A percentile compares a stretch with the other conserved stretches of the same genome.
phyloP scores from a whole-genome alignment of 2,113 vertebrate genomes.

The Scopus umbretta region DNA sequence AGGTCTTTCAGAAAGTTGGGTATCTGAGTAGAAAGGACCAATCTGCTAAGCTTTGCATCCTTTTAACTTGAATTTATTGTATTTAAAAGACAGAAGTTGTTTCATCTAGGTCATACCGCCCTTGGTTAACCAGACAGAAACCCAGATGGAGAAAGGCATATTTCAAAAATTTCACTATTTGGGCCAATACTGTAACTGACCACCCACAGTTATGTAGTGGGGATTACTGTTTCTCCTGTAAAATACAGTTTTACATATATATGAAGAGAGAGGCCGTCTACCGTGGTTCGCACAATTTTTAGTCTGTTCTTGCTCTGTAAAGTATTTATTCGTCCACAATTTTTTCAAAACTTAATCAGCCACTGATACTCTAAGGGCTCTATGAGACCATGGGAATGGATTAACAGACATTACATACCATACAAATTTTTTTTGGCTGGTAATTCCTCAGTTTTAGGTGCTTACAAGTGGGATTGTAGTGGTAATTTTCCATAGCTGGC shows the following conservation, averaged over 20 bases:
- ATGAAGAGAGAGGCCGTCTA: not conserved
- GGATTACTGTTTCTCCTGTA: not conserved
- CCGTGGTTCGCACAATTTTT: not conserved
- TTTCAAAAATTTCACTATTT: not conserved
- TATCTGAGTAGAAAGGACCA: not conserved
- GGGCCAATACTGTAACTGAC: not conserved
- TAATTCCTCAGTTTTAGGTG: not conserved
- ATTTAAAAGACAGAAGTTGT: not conserved
- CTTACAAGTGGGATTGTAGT: not conserved
- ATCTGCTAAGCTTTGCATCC: not conserved
- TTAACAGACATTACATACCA: not conserved
- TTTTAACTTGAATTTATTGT: conserved; percentile 37
- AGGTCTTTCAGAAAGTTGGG: not conserved
- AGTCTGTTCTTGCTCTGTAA: not conserved
- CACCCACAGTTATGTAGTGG: not conserved
- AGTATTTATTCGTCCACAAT: not conserved
- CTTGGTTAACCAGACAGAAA: conserved; percentile 21
- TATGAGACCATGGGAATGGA: not conserved
- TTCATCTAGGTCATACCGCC: conserved; percentile 42
- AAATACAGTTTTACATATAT: not conserved
- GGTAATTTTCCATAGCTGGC: not conserved
- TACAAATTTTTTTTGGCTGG: not conserved
- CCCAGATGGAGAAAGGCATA: not conserved
- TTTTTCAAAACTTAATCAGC: not conserved
- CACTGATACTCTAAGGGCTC: not conserved